phyloP scores from a whole-genome alignment of 2,797 vertebrate species.

The Rhynchotus rufescens region DNA sequence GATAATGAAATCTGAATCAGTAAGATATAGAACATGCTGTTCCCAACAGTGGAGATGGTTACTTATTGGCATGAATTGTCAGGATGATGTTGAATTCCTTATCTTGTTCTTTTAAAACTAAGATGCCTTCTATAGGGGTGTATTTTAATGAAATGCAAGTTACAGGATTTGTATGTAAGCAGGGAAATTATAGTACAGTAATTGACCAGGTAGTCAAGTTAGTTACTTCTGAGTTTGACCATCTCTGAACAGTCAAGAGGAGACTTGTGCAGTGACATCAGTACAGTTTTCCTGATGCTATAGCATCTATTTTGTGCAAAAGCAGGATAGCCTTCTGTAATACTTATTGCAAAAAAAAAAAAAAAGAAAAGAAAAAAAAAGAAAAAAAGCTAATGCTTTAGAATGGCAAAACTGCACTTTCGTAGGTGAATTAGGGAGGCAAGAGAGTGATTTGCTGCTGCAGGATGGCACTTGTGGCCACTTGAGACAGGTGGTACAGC shows the following conservation, averaged over 20 bases:
- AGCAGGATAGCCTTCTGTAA: background rate
- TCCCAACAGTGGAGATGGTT: conserved; percentile 7
- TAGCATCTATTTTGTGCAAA: background rate
- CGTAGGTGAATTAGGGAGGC: too few relatives aligned
- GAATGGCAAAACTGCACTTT: background rate
- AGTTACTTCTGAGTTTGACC: conserved; percentile 10
- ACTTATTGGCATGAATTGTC: background rate
- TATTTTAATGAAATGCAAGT: conserved; percentile 21
- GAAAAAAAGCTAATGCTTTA: background rate
- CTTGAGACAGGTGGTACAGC: background rate
- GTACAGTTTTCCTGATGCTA: background rate
- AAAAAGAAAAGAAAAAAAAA: background rate
- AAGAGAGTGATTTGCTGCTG: background rate
- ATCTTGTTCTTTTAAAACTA: conserved; percentile 19
- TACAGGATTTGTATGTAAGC: background rate
- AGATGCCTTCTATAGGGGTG: background rate
- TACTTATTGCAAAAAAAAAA: background rate
- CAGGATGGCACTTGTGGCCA: background rate
- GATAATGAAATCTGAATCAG: background rate
- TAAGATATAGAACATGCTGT: conserved; percentile 42
- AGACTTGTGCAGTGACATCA: background rate
- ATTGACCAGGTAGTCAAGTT: background rate
- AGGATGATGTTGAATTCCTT: conserved; percentile 16
- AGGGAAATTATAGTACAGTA: background rate
- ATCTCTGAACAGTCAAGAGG: background rate